phyloP scores from a whole-genome alignment of 2,888 invertebrate genomes.

The Chironomus riparius region DNA sequence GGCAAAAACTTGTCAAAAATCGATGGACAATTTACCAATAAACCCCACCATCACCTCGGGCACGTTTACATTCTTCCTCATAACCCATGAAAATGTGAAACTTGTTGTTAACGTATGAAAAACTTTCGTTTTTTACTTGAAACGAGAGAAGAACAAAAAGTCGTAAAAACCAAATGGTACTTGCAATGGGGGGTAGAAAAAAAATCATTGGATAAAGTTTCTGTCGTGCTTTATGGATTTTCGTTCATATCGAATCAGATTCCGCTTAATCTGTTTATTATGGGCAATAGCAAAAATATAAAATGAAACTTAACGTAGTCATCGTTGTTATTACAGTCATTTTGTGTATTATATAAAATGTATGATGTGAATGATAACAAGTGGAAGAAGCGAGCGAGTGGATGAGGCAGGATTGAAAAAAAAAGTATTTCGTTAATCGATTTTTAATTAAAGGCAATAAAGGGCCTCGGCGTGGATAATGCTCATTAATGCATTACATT shows the following conservation, averaged over 20 bases:
- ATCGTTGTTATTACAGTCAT: background rate
- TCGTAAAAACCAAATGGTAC: conserved; percentile 26
- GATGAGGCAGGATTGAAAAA: background rate
- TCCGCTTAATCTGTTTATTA: conserved; percentile 23
- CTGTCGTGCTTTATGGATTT: conserved; percentile 3
- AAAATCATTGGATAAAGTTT: background rate
- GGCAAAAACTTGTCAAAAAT: too few relatives aligned
- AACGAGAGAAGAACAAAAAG: background rate
- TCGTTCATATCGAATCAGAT: conserved; percentile 15
- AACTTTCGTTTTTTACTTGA: conserved; percentile 3
- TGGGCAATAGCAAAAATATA: background rate
- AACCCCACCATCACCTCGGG: too few relatives aligned
- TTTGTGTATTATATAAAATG: background rate
- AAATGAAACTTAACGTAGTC: background rate
- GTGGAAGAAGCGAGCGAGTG: background rate
- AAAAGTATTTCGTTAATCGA: conserved; percentile 16
- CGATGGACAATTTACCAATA: too few relatives aligned
- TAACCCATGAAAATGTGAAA: conserved; percentile 4
- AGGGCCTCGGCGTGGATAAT: background rate
- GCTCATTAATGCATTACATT: background rate
- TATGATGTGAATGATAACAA: conserved; percentile 1
- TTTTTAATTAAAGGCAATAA: conserved; percentile 18
- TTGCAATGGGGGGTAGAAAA: background rate
- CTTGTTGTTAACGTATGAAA: conserved; percentile 20
- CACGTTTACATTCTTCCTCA: background rate